These are phyloP conservation scores for Spatulosminthurus flaviceps DNA, from an alignment of 2,888 invertebrate species.

Conservation along the genomic window DNA sequence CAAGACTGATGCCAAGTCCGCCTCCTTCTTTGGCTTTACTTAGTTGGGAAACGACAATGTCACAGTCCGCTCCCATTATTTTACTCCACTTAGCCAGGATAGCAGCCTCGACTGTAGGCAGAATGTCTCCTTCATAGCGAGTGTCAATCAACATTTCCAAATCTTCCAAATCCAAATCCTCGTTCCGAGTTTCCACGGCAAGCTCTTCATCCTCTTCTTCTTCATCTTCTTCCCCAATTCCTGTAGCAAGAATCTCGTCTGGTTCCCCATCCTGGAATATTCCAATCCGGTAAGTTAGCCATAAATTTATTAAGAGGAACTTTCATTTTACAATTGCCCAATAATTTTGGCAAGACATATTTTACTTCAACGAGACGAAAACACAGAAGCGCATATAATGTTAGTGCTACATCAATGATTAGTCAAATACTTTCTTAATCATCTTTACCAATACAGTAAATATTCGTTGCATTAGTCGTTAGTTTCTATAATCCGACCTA, in stretches of 20 bases:
- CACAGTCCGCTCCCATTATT: constrained; percentile 79
- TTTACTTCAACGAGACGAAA: no score
- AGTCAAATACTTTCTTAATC: no score
- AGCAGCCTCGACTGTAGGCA: constrained; percentile 77
- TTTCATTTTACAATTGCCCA: no score
- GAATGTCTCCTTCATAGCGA: constrained; percentile 69
- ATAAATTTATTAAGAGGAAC: no score
- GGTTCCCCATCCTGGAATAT: constrained; percentile 73
- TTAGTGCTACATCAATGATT: no score
- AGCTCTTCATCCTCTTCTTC: constrained; percentile 67
- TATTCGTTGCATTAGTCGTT: no score
- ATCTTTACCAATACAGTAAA: no score
- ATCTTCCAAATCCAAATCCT: constrained; percentile 75
- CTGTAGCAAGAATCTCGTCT: constrained; percentile 55
- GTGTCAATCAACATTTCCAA: constrained; percentile 69
- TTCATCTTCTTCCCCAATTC: constrained; percentile 49
- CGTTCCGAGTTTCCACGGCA: constrained; percentile 71
- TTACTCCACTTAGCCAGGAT: constrained; percentile 85
- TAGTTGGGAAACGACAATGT: constrained; percentile 91
- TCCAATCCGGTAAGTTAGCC: neutral
- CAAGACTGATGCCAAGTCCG: constrained; percentile 95
- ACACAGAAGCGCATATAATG: no score
- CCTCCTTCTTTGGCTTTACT: constrained; percentile 90
- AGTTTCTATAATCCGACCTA: no score
- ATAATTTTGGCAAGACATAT: no score